phyloP scores from a whole-genome alignment of 2,797 vertebrate species.

The Vultur gryphus region DNA sequence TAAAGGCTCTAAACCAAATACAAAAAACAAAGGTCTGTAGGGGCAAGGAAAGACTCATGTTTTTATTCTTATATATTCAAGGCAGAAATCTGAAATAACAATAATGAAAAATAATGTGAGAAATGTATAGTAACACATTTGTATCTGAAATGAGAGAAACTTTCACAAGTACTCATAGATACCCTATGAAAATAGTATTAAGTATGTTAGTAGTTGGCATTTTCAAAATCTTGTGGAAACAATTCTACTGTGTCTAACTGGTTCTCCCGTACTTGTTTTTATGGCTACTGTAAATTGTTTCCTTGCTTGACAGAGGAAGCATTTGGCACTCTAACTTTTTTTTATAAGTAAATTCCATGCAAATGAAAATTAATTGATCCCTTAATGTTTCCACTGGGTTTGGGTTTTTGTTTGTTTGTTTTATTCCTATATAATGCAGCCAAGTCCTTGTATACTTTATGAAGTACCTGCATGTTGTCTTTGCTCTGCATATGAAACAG shows the following conservation, averaged over 20 bases:
- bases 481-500: background rate
- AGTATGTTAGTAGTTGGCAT: background rate
- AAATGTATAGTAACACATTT: background rate
- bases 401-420: background rate
- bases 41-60: background rate
- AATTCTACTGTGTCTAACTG: background rate
- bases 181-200: background rate
- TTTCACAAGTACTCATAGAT: background rate
- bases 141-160: background rate
- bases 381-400: background rate
- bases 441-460: background rate
- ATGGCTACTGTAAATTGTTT: background rate
- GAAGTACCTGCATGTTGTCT: background rate
- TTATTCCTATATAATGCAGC: background rate
- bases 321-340: background rate
- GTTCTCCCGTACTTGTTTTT: background rate
- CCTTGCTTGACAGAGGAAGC: background rate
- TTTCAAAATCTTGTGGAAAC: background rate
- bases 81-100: background rate
- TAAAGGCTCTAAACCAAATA: background rate
- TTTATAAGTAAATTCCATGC: background rate
- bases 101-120: background rate
- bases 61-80: background rate
- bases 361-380: background rate
- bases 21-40: background rate